Evolutionary conservation across 2,888 invertebrate genomes (phyloP), one percentile per base, ranked within the genome.

Genomic region (Lissocephala sabroskyi): DNA sequence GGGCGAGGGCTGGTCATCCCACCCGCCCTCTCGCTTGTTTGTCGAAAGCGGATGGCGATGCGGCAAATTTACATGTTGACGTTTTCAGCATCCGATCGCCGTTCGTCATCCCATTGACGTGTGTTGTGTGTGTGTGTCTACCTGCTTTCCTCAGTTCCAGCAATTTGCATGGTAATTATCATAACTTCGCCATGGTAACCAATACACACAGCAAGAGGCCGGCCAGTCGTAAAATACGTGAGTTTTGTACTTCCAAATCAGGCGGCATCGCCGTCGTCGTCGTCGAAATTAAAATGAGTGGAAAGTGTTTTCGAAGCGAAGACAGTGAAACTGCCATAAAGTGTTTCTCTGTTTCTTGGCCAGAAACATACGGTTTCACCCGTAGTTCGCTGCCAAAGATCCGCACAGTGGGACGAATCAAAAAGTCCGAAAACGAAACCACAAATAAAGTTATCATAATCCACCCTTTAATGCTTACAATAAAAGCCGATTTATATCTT

Each of bases 251-350:
- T 46, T 54, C 47, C 48, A 54, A n/a, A n/a, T n/a, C n/a, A n/a
- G n/a, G n/a, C n/a, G n/a, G n/a, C n/a, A n/a, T n/a, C n/a, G n/a
- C 49, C 43, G 29, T 43, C 16, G n/a, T 14, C 33, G 51, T 62
- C 75, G 56, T 59, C 70, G 45, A 73, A 78, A 77, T 73, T 74
- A 70, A 67, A 77, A 73, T 70, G 65, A 77, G 65, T 77, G 78
- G 75, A 77, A 73, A 73, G 78, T 73, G 62, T 73, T 66, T 73
- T 66, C 64, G 50, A 49, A 48, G 54, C 42, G 41, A 35, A 35
- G 41, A 33, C 46, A 19, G 18, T 45, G 32, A 49, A 48, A 39
- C 32, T n/a, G n/a, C n/a, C n/a, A 39, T 43, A 47, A 54, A 54
- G 41, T 65, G 45, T 57, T 49, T 49, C 35, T 49, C 41, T 43